Conservation (phyloP, 2,888 invertebrate species). For the Sycophila texana region DNA sequence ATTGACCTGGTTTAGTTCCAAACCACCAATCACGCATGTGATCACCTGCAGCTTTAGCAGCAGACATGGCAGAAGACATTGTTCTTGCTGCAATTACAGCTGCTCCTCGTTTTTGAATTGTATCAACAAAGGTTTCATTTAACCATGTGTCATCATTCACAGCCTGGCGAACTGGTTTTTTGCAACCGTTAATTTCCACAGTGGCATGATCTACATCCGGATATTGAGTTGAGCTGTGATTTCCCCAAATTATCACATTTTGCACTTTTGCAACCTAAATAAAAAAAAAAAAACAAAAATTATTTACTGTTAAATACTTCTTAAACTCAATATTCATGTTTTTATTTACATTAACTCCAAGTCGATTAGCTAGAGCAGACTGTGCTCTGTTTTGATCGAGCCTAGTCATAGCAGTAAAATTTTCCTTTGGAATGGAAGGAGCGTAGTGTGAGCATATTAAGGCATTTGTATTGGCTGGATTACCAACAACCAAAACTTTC, state of each 20-base stretch:
- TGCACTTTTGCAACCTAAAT: slow-evolving; percentile 84
- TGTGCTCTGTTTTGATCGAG: slow-evolving; percentile 98
- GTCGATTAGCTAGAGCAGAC: slow-evolving; percentile 88
- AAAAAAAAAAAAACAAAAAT: neutral
- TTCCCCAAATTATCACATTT: slow-evolving; percentile 99
- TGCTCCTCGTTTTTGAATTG: slow-evolving; percentile 97
- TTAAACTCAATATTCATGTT: slow-evolving; percentile 5
- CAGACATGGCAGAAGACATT: slow-evolving; percentile 99
- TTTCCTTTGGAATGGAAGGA: slow-evolving; percentile 95
- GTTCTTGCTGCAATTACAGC: slow-evolving; percentile 98
- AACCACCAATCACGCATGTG: slow-evolving; percentile 98
- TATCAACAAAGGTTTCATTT: slow-evolving; percentile 89
- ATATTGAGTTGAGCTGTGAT: slow-evolving; percentile 99
- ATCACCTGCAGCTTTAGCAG: slow-evolving; percentile 98
- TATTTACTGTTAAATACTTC: slow-evolving; percentile 13
- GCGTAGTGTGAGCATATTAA: slow-evolving; percentile 96
- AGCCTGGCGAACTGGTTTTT: slow-evolving; percentile 81
- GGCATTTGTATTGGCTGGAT: slow-evolving; percentile 99
- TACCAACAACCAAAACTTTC: slow-evolving; percentile 98
- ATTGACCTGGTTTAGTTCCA: slow-evolving; percentile 86
- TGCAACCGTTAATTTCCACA: slow-evolving; percentile 78
- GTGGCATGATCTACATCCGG: slow-evolving; percentile 91
- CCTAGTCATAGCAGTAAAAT: slow-evolving; percentile 98
- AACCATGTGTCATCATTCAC: slow-evolving; percentile 90
- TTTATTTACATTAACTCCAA: slow-evolving; percentile 75